Evolutionary conservation across 92 coral and sea anemone genomes (phyloP), one percentile per base, ranked within the genome.

Genomic region (Virgularia gustaviana): DNA sequence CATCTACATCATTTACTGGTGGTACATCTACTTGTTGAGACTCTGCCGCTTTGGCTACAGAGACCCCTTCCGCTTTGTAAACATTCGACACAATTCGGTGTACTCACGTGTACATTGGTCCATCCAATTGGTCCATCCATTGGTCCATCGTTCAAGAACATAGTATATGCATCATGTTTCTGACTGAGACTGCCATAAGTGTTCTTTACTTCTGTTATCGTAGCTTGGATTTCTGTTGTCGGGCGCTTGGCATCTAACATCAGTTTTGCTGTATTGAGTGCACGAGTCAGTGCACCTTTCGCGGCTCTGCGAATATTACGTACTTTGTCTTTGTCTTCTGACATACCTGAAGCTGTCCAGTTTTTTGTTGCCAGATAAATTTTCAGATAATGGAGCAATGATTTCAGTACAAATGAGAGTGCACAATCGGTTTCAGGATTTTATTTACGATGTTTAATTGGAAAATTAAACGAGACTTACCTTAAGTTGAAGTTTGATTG

Each of bases 251-350:
- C 76, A 1, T 53, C 74, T 0, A 70, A 3, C 6, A 80, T 44
- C 37, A n/a, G 36, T 4, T 74, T 61, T 30, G 49, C 85, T 13
- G 81, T 65, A 38, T 59, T 74, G 20, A 75, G 36, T 15, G 70
- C 43, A 66, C 81, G n/a, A 7, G 70, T 81, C 11, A 81, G 27
- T 1, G 66, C 19, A 36, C 72, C 60, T 25, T 81, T 74, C 36
- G 77, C 81, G 5, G 81, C 77, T 43, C 85, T 67, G 2, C 75
- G 77, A 27, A 81, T 38, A 34, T 74, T 81, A 49, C 54, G 73
- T 28, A 71, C 81, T 65, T 81, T 81, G 0, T 81, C 81, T 75
- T 28, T 62, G 2, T 64, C 45, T 12, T 0, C 3, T 16, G 39
- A n/a, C n/a, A n/a, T n/a, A n/a, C 55, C 22, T 15, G n/a, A 4